These are phyloP conservation scores for Drymonia ruficornis DNA, from an alignment of 2,888 invertebrate species.

Conservation along the genomic window DNA sequence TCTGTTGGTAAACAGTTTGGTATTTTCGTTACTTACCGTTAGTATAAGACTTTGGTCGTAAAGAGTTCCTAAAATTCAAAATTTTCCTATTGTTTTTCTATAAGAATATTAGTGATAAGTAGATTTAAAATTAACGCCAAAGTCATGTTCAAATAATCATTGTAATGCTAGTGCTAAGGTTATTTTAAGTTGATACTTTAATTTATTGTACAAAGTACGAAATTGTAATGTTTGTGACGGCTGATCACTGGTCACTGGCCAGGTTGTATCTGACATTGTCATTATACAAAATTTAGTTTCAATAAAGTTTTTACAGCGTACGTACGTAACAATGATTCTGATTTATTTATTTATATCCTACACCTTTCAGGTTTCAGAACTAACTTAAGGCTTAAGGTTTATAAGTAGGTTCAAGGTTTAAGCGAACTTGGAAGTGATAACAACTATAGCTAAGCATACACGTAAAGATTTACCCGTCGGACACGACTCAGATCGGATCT, in stretches of 20 bases:
- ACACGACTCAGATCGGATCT: too few species aligned
- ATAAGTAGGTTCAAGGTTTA: too few species aligned
- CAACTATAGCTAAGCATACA: too few species aligned
- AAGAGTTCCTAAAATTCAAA: conserved; percentile 56
- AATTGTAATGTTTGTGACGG: conserved; percentile 25
- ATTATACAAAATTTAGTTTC: conserved; percentile 41
- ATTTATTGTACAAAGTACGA: conserved; percentile 78
- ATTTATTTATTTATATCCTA: not conserved
- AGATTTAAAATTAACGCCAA: conserved; percentile 47
- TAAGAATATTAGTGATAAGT: conserved; percentile 31
- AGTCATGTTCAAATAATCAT: conserved; percentile 46
- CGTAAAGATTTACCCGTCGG: too few species aligned
- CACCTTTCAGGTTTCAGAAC: not conserved
- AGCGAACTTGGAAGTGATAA: too few species aligned
- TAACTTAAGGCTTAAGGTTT: too few species aligned
- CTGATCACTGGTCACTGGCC: conserved; percentile 3
- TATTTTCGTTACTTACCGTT: conserved; percentile 7
- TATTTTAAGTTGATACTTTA: conserved; percentile 46
- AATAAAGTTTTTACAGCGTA: conserved; percentile 45
- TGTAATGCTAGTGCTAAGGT: conserved; percentile 31
- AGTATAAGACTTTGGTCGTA: conserved; percentile 41
- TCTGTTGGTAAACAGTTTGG: not conserved
- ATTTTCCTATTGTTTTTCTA: conserved; percentile 29
- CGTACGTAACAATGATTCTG: not conserved
- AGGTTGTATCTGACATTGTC: conserved; percentile 30